Base-by-base conservation (phyloP, 2,113 vertebrate species). In the Lagenorhynchus albirostris region DNA sequence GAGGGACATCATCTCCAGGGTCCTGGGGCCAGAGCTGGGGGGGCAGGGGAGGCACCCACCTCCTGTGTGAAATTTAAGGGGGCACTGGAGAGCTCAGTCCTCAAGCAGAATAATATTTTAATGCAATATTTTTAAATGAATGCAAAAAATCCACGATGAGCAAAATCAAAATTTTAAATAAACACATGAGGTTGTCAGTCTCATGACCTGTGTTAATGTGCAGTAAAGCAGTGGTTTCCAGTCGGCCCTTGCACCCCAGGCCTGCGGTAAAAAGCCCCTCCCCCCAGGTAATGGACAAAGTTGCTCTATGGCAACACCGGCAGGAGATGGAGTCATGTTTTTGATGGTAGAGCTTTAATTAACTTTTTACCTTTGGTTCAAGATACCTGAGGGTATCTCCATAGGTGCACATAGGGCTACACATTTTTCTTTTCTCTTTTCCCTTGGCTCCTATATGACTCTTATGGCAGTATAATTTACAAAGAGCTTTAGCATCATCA, bases 221-320 rank as follows among this genome's bases (percentile, higher is more conserved):
- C 50, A 53, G 3, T 1, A 55, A 44, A 47, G 67, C 60, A 44
- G 26, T 53, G 36, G 38, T 62, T 73, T 67, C 10, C 47, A 17
- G 0, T 33, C 12, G 29, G 83, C 36, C 31, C 21, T 6, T 25
- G 41, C 23, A 15, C 25, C 63, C 15, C 62, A 29, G 83, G 13
- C 3, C 47, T 3, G 11, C 1, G 10, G 18, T 13, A 14, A 55
- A 18, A 58, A 1, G 1, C 77, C n/a, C 1, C 1, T 14, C 41
- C 20, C 20, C 0, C 12, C 29, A 68, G 73, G 13, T 8, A 23
- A 55, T 0, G 1, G 6, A 3, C 36, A n/a, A 25, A 9, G n/a
- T 12, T 25, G 36, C 15, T 38, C 36, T 8, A 7, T 1, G n/a
- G 68, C 23, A 2, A 26, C 3, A 2, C 6, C 3, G 3, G 21